Conservation (phyloP, 2,113 vertebrate genomes). For the Rhagologus leucostigma region DNA sequence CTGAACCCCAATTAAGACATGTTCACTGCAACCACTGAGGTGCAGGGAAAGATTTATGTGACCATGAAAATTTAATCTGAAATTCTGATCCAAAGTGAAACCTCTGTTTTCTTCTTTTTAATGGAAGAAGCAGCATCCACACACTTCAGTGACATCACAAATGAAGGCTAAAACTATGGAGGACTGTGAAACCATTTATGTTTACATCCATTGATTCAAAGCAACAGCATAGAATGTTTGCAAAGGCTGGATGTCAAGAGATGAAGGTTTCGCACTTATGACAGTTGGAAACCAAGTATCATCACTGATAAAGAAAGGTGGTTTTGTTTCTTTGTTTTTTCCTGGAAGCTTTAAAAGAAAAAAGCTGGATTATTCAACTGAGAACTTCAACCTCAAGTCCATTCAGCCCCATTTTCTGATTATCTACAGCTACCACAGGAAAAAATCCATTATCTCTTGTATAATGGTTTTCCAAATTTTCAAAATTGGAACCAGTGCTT, state of each 20-base stretch:
- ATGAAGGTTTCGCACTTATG: neutral
- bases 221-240: neutral
- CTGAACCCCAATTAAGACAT: neutral
- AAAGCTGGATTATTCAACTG: neutral
- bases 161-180: neutral
- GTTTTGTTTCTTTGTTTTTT: neutral
- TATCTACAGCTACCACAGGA: neutral
- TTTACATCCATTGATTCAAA: neutral
- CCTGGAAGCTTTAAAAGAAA: neutral
- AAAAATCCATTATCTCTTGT: neutral
- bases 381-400: neutral
- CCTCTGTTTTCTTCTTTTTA: neutral
- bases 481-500: neutral
- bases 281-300: neutral
- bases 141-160: neutral
- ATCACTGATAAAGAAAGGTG: neutral
- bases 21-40: neutral
- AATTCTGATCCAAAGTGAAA: neutral
- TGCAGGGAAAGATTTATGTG: neutral
- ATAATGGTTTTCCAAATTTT: neutral
- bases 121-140: neutral
- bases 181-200: neutral
- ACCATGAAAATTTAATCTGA: neutral
- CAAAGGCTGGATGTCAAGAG: neutral
- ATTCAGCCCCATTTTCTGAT: neutral